These are phyloP conservation scores for Bufotes viridis DNA, from an alignment of 2,797 vertebrate genomes.

Conservation along the genomic window DNA sequence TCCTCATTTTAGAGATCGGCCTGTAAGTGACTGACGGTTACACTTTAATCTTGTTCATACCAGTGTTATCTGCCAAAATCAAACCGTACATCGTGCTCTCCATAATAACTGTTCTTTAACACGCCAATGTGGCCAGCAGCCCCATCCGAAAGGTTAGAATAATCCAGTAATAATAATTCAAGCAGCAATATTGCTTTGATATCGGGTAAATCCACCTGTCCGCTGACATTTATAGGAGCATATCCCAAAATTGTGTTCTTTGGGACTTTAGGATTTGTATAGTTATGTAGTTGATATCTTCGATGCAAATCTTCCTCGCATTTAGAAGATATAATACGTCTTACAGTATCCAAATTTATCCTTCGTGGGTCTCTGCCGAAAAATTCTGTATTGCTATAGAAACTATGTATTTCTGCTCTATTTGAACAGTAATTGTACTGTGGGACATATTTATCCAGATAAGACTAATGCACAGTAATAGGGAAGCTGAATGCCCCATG, in stretches of 20 bases:
- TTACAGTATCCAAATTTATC: slow-evolving; percentile 6
- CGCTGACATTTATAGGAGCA: not conserved
- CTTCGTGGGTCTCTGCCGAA: not conserved
- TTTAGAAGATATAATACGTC: slow-evolving; percentile 8
- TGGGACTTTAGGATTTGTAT: not conserved
- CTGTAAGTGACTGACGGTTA: too few species aligned
- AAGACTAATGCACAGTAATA: not conserved
- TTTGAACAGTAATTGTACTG: slow-evolving; percentile 13
- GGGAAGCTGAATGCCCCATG: too few species aligned
- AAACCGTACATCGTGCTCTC: too few species aligned
- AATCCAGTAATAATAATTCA: not conserved
- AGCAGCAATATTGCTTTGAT: not conserved
- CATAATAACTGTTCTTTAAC: too few species aligned
- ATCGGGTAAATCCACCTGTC: not conserved
- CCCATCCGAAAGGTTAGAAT: too few species aligned
- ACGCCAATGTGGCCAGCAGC: too few species aligned
- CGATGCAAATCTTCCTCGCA: not conserved
- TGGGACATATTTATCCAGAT: not conserved
- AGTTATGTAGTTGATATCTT: not conserved
- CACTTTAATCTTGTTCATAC: too few species aligned
- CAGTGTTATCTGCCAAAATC: too few species aligned
- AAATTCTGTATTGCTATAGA: slow-evolving; percentile 16
- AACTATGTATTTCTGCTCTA: slow-evolving; percentile 32
- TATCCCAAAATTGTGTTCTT: not conserved
- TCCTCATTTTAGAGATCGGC: too few species aligned